These are phyloP conservation scores for Lasiurus borealis DNA, from an alignment of 2,113 vertebrate species.

Conservation along the genomic window DNA sequence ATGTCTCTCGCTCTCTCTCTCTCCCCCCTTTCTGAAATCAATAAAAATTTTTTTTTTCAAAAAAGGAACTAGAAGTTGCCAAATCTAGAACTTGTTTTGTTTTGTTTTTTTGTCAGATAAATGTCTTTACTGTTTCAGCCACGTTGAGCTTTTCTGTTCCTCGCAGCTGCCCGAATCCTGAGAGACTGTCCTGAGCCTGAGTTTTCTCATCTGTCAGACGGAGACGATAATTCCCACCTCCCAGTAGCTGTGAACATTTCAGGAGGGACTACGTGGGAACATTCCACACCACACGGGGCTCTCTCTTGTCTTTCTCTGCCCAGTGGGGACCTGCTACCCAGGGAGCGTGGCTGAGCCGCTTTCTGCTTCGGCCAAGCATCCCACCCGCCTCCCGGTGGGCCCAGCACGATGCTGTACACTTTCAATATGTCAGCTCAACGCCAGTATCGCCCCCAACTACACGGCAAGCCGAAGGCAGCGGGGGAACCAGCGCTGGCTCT, in stretches of 20 bases:
- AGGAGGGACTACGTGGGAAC: not conserved
- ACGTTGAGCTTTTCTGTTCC: not conserved
- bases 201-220: not conserved
- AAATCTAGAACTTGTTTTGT: not conserved
- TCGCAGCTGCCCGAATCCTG: not conserved
- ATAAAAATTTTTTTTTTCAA: too few species aligned
- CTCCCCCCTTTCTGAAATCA: too few species aligned
- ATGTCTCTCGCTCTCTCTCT: too few species aligned
- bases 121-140: not conserved
- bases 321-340: not conserved
- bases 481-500: accelerated
- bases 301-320: not conserved
- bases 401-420: not conserved
- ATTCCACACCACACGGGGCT: not conserved
- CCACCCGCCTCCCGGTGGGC: not conserved
- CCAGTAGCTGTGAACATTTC: accelerated
- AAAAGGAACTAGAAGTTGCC: not conserved
- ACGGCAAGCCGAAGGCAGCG: not conserved
- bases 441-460: accelerated
- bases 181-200: not conserved
- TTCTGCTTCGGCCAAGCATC: not conserved
- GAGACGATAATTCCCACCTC: not conserved
- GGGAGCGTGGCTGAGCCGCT: not conserved
- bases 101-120: not conserved
- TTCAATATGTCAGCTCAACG: too few species aligned